Conservation (phyloP, 2,888 invertebrate genomes). For the Eupithecia insigniata region DNA sequence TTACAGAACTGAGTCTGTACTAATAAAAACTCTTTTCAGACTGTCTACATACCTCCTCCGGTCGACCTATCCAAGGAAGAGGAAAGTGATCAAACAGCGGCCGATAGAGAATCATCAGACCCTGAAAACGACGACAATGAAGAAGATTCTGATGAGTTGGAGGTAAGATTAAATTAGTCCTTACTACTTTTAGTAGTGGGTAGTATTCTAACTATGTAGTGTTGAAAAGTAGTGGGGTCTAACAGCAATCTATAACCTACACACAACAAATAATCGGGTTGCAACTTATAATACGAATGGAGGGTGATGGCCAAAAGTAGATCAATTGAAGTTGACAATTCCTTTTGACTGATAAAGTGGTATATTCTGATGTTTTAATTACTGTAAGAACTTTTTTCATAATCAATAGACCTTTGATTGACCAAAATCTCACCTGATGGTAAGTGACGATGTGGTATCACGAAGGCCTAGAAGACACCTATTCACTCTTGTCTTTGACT, state of each 20-base stretch:
- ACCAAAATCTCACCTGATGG: no score
- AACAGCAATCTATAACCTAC: conserved; percentile 1
- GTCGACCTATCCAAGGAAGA: conserved; percentile 58
- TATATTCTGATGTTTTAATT: neutral
- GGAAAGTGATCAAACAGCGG: conserved; percentile 63
- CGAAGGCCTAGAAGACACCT: no score
- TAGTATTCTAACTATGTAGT: neutral
- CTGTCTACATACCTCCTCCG: conserved; percentile 52
- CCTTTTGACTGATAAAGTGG: neutral
- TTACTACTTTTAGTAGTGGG: neutral
- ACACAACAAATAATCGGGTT: conserved; percentile 8
- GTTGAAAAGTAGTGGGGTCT: neutral
- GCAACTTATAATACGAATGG: conserved; percentile 4
- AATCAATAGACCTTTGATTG: no score
- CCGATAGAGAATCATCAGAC: conserved; percentile 82
- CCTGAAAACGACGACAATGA: conserved; percentile 86
- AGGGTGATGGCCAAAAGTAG: neutral
- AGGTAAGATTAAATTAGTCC: conserved; percentile 69
- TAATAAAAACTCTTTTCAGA: conserved; percentile 47
- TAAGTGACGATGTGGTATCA: no score
- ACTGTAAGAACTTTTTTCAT: no score
- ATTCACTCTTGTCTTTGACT: no score
- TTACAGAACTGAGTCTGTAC: neutral
- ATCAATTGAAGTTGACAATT: neutral
- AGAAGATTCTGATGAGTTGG: conserved; percentile 87